Percentiles rank a stretch among this genome's conserved stretches.
Conservation (phyloP, 1,140 invertebrate species). For the Branchinecta lynchi region DNA sequence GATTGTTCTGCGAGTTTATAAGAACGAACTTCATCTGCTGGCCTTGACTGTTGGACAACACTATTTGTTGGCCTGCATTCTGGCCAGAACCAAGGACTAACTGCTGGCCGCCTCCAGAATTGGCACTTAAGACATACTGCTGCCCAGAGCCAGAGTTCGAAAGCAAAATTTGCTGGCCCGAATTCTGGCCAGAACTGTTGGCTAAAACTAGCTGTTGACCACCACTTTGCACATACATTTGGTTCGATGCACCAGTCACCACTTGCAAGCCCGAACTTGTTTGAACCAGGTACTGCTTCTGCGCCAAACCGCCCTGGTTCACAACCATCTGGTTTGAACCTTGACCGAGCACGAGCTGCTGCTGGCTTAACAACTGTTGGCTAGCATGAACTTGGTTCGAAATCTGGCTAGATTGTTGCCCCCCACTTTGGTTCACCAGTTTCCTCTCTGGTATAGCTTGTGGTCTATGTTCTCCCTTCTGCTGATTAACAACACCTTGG, state of each 20-base stretch:
- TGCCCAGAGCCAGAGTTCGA: constrained; percentile 10
- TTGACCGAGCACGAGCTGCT: background rate
- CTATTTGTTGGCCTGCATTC: constrained; percentile 3
- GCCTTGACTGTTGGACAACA: background rate
- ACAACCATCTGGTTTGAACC: background rate
- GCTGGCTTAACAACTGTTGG: background rate
- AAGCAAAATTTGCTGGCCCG: constrained; percentile 23
- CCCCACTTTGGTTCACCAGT: background rate
- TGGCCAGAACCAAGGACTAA: constrained; percentile 2
- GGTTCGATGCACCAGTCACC: constrained; percentile 20
- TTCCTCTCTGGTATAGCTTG: background rate
- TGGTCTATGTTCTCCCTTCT: background rate
- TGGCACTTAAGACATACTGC: background rate
- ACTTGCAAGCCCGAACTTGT: constrained; percentile 16
- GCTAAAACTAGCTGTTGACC: constrained; percentile 23
- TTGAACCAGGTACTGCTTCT: constrained; percentile 10
- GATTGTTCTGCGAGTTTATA: background rate
- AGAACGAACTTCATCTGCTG: background rate
- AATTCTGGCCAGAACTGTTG: constrained; percentile 22
- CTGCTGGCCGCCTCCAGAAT: background rate
- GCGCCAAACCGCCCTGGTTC: background rate
- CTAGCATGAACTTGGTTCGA: background rate
- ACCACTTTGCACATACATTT: constrained; percentile 21
- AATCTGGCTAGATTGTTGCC: background rate
- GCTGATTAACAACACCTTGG: background rate